A percentile compares a stretch with the other conserved stretches of the same genome.
Evolutionary conservation across 2,888 invertebrate species (phyloP).

Genomic region (Ganaspis brasiliensis): DNA sequence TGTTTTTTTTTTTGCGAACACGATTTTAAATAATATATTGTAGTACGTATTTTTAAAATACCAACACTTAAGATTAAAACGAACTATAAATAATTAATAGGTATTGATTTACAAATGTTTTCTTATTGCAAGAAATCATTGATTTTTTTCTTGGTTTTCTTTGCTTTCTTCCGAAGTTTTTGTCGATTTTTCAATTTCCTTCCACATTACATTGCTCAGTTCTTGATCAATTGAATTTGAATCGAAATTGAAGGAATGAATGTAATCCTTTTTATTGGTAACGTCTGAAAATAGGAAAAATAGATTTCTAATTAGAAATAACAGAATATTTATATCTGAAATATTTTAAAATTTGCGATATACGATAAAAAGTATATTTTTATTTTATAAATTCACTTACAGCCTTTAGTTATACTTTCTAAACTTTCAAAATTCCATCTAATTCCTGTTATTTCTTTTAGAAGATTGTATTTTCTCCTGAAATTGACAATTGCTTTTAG

Average conservation of each 20-base stretch:
- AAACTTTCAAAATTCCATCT: conserved; percentile 16
- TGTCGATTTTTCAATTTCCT: conserved; percentile 14
- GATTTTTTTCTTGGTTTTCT: neutral
- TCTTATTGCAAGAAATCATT: no score
- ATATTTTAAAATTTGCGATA: no score
- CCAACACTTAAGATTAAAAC: no score
- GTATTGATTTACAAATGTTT: no score
- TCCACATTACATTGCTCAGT: conserved; percentile 15
- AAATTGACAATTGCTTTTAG: neutral
- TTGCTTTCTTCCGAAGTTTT: neutral
- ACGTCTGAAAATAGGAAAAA: neutral
- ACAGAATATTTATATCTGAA: neutral
- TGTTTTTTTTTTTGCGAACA: no score
- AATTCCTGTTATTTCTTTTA: conserved; percentile 26
- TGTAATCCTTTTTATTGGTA: conserved; percentile 17
- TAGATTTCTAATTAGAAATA: neutral
- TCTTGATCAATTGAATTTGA: neutral
- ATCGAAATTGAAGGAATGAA: conserved; percentile 11
- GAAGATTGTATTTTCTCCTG: conserved; percentile 23
- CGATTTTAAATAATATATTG: no score
- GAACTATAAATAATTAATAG: no score
- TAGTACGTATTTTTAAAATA: no score
- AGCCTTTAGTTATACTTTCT: neutral
- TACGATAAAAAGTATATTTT: neutral
- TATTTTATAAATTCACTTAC: conserved; percentile 3